Evolutionary conservation across 2,797 vertebrate species (phyloP).

Genomic region (Acanthurus tractus): DNA sequence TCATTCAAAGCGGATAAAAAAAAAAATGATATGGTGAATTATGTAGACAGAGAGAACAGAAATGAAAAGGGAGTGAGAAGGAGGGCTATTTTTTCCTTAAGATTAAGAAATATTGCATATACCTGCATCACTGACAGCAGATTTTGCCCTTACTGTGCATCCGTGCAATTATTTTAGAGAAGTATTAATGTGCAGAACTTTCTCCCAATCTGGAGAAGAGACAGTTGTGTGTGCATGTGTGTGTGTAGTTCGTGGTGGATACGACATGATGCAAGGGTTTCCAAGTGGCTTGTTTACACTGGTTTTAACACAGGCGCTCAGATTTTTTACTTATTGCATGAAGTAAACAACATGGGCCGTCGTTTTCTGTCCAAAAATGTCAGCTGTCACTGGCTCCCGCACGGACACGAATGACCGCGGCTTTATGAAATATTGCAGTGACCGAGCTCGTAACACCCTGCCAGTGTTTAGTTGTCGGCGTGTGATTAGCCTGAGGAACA

Average conservation of each 20-base stretch:
- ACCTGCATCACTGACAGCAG: slow-evolving; percentile 55
- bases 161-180: slow-evolving; percentile 58
- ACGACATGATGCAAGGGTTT: slow-evolving; percentile 66
- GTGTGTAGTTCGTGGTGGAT: slow-evolving; percentile 25
- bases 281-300: slow-evolving; percentile 62
- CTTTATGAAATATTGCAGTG: slow-evolving; percentile 43
- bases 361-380: slow-evolving; percentile 14
- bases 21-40: slow-evolving; percentile 30
- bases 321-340: slow-evolving; percentile 35
- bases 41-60: slow-evolving; percentile 32
- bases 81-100: slow-evolving; percentile 42
- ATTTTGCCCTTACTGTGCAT: slow-evolving; percentile 50
- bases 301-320: slow-evolving; percentile 20
- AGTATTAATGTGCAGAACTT: slow-evolving; percentile 65
- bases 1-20: slow-evolving; percentile 52
- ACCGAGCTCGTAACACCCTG: slow-evolving; percentile 45
- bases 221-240: not conserved
- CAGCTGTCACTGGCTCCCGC: not conserved
- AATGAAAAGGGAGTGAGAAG: slow-evolving; percentile 44
- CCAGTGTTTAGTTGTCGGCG: slow-evolving; percentile 48
- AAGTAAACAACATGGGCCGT: slow-evolving; percentile 45
- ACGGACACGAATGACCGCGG: slow-evolving; percentile 22
- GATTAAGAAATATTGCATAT: slow-evolving; percentile 62
- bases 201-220: slow-evolving; percentile 10
- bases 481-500: slow-evolving; percentile 63